Conservation (phyloP, 2,113 vertebrate species). For the Phainopepla nitens region DNA sequence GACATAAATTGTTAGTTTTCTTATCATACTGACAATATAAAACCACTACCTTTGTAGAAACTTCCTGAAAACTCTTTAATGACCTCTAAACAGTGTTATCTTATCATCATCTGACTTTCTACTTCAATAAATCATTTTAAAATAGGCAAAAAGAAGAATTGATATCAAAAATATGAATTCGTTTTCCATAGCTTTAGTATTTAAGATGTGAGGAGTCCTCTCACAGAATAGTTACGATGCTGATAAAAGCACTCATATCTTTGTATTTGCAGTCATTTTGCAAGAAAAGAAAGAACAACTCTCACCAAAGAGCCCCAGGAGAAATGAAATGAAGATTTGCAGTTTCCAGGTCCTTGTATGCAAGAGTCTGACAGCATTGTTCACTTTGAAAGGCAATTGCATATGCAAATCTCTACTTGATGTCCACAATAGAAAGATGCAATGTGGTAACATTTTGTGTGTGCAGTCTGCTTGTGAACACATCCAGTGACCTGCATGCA, state of each 20-base stretch:
- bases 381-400: not conserved
- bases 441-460: not conserved
- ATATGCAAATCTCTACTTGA: not conserved
- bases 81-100: slow-evolving; percentile 82
- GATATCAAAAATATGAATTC: slow-evolving; percentile 72
- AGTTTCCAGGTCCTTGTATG: not conserved
- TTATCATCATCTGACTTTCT: slow-evolving; percentile 76
- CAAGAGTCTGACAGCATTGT: not conserved
- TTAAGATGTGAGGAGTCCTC: slow-evolving; percentile 38
- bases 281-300: slow-evolving; percentile 25
- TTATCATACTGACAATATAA: slow-evolving; percentile 73
- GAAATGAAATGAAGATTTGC: not conserved
- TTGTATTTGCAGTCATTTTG: not conserved
- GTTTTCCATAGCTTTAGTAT: slow-evolving; percentile 67
- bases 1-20: slow-evolving; percentile 81
- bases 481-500: not conserved
- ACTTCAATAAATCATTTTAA: slow-evolving; percentile 80
- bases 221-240: slow-evolving; percentile 22
- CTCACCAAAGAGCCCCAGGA: not conserved
- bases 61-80: slow-evolving; percentile 78
- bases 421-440: not conserved
- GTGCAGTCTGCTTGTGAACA: not conserved
- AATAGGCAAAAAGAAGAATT: slow-evolving; percentile 72
- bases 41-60: slow-evolving; percentile 71
- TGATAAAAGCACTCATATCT: slow-evolving; percentile 58